phyloP scores from a whole-genome alignment of 2,888 invertebrate genomes.

The Trissoscelio sp. region DNA sequence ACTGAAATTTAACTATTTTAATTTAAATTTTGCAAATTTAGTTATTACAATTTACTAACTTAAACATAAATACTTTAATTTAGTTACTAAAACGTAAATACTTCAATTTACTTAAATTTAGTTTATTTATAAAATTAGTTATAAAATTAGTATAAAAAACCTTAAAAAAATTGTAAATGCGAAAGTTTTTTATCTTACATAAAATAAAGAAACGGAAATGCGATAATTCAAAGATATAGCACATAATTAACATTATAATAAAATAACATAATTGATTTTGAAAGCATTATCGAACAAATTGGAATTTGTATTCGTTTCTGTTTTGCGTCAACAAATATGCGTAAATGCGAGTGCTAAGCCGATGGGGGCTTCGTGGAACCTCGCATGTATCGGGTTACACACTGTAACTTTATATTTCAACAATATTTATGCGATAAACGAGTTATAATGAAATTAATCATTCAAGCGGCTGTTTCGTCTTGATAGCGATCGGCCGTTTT shows the following conservation, averaged over 20 bases:
- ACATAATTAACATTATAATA: constrained; percentile 39
- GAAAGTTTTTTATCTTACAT: too few relatives aligned
- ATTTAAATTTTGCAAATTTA: too few relatives aligned
- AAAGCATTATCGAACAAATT: constrained; percentile 25
- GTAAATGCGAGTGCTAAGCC: constrained; percentile 29
- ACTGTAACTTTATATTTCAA: constrained; percentile 45
- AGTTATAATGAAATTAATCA: constrained; percentile 48
- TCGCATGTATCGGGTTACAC: constrained; percentile 31
- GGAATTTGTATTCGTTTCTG: constrained; percentile 46
- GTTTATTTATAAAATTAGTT: too few relatives aligned
- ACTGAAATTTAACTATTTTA: too few relatives aligned
- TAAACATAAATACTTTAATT: too few relatives aligned
- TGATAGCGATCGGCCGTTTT: constrained; percentile 13
- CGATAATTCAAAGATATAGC: constrained; percentile 17
- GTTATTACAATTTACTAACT: too few relatives aligned
- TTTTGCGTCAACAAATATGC: constrained; percentile 25
- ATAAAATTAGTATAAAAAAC: too few relatives aligned
- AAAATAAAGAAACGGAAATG: constrained; percentile 21
- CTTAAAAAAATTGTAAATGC: too few relatives aligned
- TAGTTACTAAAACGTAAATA: too few relatives aligned
- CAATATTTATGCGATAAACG: constrained; percentile 44
- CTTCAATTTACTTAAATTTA: too few relatives aligned
- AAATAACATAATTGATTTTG: constrained; percentile 45
- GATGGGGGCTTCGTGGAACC: constrained; percentile 9
- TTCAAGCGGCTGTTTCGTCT: constrained; percentile 30